These are phyloP conservation scores for Leptoclinus maculatus DNA, from an alignment of 2,797 vertebrate species.

Conservation along the genomic window DNA sequence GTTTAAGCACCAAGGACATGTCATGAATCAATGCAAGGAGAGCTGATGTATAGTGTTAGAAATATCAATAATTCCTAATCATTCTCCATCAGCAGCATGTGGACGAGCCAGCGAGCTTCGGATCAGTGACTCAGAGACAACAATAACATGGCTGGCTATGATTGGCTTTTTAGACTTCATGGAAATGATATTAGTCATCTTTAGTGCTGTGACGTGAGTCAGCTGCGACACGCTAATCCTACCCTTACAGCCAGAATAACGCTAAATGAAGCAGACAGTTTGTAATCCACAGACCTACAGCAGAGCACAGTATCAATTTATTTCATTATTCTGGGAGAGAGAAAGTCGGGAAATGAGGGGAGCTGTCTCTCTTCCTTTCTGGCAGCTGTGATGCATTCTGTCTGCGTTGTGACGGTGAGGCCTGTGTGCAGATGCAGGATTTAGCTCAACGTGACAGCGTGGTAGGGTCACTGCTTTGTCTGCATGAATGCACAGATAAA, in stretches of 20 bases:
- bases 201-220: not conserved
- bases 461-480: not conserved
- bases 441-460: not conserved
- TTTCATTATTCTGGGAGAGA: slow-evolving; percentile 17
- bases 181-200: slow-evolving; percentile 22
- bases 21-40: not conserved
- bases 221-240: not conserved
- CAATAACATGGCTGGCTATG: not conserved
- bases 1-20: not conserved
- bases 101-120: not conserved
- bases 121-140: slow-evolving; percentile 1
- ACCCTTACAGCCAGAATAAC: not conserved
- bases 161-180: slow-evolving; percentile 31
- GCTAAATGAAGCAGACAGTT: slow-evolving; percentile 14
- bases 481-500: not conserved
- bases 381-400: slow-evolving; percentile 24
- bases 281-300: slow-evolving; percentile 4
- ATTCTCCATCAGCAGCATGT: slow-evolving; percentile 7
- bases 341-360: slow-evolving; percentile 45
- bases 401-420: not conserved
- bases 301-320: slow-evolving; percentile 22
- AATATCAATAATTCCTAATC: slow-evolving; percentile 40
- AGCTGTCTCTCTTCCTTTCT: slow-evolving; percentile 40
- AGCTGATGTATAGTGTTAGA: slow-evolving; percentile 10
- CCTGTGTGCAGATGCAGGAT: not conserved